phyloP scores from a whole-genome alignment of 1,140 invertebrate species.

The Ganaspis sp. region DNA sequence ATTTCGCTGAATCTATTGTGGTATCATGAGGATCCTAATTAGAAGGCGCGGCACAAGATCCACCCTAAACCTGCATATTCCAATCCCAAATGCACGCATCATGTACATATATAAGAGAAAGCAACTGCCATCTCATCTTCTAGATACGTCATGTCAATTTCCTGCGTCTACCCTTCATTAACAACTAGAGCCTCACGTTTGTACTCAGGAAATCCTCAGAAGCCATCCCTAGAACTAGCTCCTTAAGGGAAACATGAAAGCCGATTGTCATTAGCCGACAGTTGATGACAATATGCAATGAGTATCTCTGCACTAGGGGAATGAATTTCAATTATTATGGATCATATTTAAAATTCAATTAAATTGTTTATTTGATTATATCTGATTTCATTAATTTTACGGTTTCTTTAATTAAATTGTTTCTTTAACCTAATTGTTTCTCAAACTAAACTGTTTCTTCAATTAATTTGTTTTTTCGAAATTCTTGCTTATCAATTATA shows the following conservation, averaged over 20 bases:
- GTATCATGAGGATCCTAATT: neutral
- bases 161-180: slow-evolving; percentile 1
- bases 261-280: neutral
- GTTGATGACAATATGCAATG: neutral
- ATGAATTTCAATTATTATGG: neutral
- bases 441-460: too few relatives aligned
- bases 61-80: neutral
- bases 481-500: too few relatives aligned
- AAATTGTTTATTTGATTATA: neutral
- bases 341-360: too few relatives aligned
- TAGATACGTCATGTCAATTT: slow-evolving; percentile 6
- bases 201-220: neutral
- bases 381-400: too few relatives aligned
- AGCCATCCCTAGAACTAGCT: neutral
- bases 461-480: too few relatives aligned
- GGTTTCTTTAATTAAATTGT: too few relatives aligned
- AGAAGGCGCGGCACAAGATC: neutral
- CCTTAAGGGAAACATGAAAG: neutral
- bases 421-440: too few relatives aligned
- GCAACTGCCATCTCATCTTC: neutral
- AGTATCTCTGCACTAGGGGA: neutral
- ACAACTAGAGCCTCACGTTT: neutral
- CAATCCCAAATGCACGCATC: neutral
- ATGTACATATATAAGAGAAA: neutral
- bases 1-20: neutral